Conservation (phyloP, 2,888 invertebrate genomes). For the Zele albiditarsus region DNA sequence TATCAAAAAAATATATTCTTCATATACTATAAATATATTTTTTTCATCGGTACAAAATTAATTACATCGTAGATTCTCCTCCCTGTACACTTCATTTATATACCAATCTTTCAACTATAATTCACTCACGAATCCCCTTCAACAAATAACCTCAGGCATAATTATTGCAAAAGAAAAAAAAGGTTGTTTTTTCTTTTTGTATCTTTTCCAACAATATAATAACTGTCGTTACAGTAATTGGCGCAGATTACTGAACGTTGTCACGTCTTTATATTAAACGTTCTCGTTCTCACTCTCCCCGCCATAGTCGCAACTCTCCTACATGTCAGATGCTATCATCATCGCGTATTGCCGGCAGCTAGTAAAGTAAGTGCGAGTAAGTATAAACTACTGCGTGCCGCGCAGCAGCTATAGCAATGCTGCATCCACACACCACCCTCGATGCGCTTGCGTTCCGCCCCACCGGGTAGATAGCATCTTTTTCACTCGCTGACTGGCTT, state of each 20-base stretch:
- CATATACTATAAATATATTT: no score
- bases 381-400: slow-evolving; percentile 62
- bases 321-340: slow-evolving; percentile 66
- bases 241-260: slow-evolving; percentile 57
- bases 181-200: background rate
- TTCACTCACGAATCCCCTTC: background rate
- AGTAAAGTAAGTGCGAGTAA: slow-evolving; percentile 58
- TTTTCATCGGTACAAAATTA: no score
- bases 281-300: slow-evolving; percentile 5
- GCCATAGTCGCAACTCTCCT: slow-evolving; percentile 44
- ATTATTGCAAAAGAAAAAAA: background rate
- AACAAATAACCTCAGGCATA: slow-evolving; percentile 3
- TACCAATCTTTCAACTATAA: background rate
- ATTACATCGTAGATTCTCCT: no score
- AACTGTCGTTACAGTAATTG: slow-evolving; percentile 3
- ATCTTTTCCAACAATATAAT: background rate
- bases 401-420: slow-evolving; percentile 56
- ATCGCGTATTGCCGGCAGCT: slow-evolving; percentile 63
- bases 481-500: slow-evolving; percentile 50
- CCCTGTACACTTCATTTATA: background rate
- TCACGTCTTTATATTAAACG: slow-evolving; percentile 66
- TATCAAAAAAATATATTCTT: no score
- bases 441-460: slow-evolving; percentile 51
- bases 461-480: slow-evolving; percentile 64
- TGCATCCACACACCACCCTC: slow-evolving; percentile 44